Conservation (phyloP, 2,113 vertebrate species). For the Entomyzon cyanotis region DNA sequence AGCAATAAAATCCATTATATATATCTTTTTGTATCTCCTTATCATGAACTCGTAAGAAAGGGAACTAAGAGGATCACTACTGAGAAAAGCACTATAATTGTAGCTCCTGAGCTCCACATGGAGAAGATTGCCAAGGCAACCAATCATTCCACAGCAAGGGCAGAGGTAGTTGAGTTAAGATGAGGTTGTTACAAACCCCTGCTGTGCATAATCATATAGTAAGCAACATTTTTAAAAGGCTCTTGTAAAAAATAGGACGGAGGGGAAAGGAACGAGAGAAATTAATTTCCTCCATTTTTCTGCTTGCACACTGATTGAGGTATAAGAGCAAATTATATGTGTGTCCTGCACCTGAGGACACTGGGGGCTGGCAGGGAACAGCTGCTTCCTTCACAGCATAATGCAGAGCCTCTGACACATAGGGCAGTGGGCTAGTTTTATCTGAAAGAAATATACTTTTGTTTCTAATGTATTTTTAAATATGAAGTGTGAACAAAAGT, state of each 20-base stretch:
- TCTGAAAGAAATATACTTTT: neutral
- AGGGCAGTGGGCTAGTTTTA: neutral
- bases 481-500: neutral
- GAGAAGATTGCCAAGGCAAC: slow-evolving; percentile 77
- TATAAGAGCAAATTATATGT: slow-evolving; percentile 55
- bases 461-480: neutral
- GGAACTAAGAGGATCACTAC: slow-evolving; percentile 69
- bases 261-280: slow-evolving; percentile 18
- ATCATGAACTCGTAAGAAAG: slow-evolving; percentile 72
- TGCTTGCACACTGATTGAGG: slow-evolving; percentile 61
- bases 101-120: slow-evolving; percentile 44
- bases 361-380: neutral
- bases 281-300: slow-evolving; percentile 78
- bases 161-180: slow-evolving; percentile 62
- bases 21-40: slow-evolving; percentile 67
- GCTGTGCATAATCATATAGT: slow-evolving; percentile 71
- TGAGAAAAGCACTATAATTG: slow-evolving; percentile 74
- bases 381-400: neutral
- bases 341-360: slow-evolving; percentile 73
- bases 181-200: slow-evolving; percentile 66
- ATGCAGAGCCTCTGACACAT: neutral
- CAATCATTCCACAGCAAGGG: slow-evolving; percentile 58
- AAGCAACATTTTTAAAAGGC: slow-evolving; percentile 76
- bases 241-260: slow-evolving; percentile 72
- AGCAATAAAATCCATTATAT: slow-evolving; percentile 72